These are phyloP conservation scores for Ispidina lecontei DNA, from an alignment of 2,797 vertebrate species.

Conservation along the genomic window DNA sequence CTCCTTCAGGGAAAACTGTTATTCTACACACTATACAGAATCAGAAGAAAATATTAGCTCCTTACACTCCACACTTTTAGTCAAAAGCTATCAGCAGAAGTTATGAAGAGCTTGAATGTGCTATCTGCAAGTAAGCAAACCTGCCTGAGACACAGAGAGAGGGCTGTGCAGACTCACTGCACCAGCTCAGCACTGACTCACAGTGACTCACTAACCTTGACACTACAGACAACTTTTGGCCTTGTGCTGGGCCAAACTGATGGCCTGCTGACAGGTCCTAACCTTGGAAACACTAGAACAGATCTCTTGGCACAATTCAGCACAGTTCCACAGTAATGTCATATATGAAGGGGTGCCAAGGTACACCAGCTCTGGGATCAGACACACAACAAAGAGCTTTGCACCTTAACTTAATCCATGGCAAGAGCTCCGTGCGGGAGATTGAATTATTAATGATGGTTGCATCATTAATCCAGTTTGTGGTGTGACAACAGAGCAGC, in stretches of 20 bases:
- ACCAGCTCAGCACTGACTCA: background rate
- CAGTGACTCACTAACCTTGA: background rate
- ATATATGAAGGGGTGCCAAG: background rate
- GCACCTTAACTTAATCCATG: background rate
- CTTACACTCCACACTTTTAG: background rate
- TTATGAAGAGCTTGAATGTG: background rate
- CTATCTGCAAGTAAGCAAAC: background rate
- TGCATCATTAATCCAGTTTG: background rate
- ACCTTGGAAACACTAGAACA: background rate
- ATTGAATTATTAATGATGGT: background rate
- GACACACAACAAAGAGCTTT: background rate
- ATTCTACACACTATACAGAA: background rate
- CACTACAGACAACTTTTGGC: background rate
- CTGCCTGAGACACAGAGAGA: background rate
- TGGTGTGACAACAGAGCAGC: background rate
- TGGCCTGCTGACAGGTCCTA: background rate
- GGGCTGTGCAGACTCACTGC: background rate
- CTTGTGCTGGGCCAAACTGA: background rate
- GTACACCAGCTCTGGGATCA: background rate
- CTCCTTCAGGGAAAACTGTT: background rate
- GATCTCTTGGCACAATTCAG: background rate
- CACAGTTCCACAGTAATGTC: background rate
- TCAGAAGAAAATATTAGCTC: background rate
- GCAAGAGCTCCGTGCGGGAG: background rate
- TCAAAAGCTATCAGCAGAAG: background rate